A percentile compares a stretch with the other conserved stretches of the same genome.
These are phyloP conservation scores for Formica exsecta DNA, from an alignment of 1,140 invertebrate genomes.

Conservation along the genomic window DNA sequence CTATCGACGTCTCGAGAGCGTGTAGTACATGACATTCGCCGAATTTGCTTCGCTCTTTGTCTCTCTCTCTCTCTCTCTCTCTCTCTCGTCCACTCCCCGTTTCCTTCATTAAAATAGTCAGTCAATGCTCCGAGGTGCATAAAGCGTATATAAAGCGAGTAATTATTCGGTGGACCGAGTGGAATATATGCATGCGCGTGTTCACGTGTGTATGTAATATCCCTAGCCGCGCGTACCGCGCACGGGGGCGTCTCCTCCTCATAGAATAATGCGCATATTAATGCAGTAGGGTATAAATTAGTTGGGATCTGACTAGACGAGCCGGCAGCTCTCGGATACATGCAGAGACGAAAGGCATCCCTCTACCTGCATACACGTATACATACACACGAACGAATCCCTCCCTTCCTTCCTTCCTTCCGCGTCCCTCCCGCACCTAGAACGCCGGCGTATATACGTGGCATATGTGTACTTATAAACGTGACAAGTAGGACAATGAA, in stretches of 20 bases:
- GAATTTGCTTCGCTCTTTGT: slow-evolving; percentile 2
- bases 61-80: not conserved
- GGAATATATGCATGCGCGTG: slow-evolving; percentile 43
- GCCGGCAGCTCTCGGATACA: slow-evolving; percentile 24
- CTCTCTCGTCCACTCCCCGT: not conserved
- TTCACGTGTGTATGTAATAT: slow-evolving; percentile 39
- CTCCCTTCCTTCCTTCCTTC: not conserved
- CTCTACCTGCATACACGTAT: not conserved
- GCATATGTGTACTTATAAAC: slow-evolving; percentile 72
- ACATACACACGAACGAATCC: too few relatives aligned
- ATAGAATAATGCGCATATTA: slow-evolving; percentile 70
- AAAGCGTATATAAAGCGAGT: slow-evolving; percentile 65
- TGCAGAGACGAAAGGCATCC: slow-evolving; percentile 53
- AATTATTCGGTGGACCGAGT: slow-evolving; percentile 66
- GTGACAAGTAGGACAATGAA: slow-evolving; percentile 75
- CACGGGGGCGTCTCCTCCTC: slow-evolving; percentile 52
- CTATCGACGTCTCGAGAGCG: slow-evolving; percentile 46
- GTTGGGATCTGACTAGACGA: slow-evolving; percentile 66
- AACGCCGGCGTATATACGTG: slow-evolving; percentile 3
- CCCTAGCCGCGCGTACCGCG: slow-evolving; percentile 18
- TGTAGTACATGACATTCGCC: slow-evolving; percentile 13
- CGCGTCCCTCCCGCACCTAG: not conserved
- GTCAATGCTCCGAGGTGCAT: slow-evolving; percentile 64
- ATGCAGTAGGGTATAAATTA: slow-evolving; percentile 71
- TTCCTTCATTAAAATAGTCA: slow-evolving; percentile 63